Percentiles rank a stretch among this genome's conserved stretches.
Conservation (phyloP, 1,140 invertebrate species). For the Atopsyche davidsoni region DNA sequence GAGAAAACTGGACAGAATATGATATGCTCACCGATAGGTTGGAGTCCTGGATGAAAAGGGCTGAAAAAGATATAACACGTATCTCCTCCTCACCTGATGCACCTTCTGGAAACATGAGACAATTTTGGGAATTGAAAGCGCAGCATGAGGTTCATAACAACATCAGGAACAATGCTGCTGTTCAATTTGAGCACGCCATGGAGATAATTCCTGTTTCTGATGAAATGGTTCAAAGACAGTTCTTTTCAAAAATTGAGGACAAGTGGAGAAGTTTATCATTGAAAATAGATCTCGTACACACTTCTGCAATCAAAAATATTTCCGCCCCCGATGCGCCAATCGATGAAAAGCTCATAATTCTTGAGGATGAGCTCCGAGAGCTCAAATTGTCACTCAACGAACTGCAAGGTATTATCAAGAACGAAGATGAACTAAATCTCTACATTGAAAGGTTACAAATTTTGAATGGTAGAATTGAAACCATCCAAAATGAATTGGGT, state of each 20-base stretch:
- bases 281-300: constrained; percentile 60
- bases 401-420: constrained; percentile 71
- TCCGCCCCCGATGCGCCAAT: constrained; percentile 64
- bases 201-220: constrained; percentile 72
- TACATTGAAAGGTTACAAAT: constrained; percentile 75
- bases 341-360: constrained; percentile 61
- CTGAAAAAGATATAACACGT: constrained; percentile 57
- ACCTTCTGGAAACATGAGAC: constrained; percentile 63
- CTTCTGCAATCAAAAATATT: constrained; percentile 58
- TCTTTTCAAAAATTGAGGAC: constrained; percentile 66
- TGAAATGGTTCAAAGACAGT: constrained; percentile 71
- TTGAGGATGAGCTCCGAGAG: constrained; percentile 69
- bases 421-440: constrained; percentile 70
- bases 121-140: constrained; percentile 83
- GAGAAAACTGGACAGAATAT: constrained; percentile 68
- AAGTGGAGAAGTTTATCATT: constrained; percentile 64
- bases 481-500: constrained; percentile 72
- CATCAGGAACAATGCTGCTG: constrained; percentile 62
- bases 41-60: constrained; percentile 65
- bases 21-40: constrained; percentile 64
- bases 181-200: constrained; percentile 69
- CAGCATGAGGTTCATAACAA: constrained; percentile 81
- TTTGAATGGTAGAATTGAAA: constrained; percentile 62
- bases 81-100: constrained; percentile 48
- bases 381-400: constrained; percentile 58